A percentile compares a stretch with the other conserved stretches of the same genome.
Evolutionary conservation across 2,888 invertebrate genomes (phyloP).

Genomic region (Silvanus unidentatus): DNA sequence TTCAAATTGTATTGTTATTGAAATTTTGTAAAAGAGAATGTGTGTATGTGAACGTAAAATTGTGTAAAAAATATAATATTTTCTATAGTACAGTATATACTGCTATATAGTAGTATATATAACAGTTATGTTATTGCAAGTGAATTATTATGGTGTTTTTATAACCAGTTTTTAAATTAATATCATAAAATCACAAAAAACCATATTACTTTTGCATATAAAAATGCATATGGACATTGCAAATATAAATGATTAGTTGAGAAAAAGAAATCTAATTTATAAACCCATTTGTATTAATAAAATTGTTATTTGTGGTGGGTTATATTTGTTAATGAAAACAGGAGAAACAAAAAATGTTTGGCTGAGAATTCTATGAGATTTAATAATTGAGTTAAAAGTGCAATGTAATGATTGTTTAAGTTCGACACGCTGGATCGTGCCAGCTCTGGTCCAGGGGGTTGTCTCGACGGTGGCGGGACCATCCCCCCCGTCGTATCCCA

Average conservation of each 20-base stretch:
- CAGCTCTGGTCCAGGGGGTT: conserved; percentile 61
- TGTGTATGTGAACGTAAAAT: background rate
- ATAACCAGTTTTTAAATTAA: no score
- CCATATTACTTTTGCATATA: background rate
- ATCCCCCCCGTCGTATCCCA: conserved; percentile 58
- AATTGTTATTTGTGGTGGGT: background rate
- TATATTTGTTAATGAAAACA: conserved; percentile 3
- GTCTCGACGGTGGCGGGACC: conserved; percentile 70
- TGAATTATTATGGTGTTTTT: no score
- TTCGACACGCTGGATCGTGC: conserved; percentile 47
- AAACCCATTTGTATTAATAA: background rate
- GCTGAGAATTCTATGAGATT: background rate
- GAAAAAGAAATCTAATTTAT: background rate
- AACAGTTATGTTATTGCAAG: no score
- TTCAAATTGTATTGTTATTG: conserved; percentile 24
- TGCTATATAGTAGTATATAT: background rate
- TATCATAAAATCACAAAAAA: background rate
- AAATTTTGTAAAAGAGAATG: conserved; percentile 8
- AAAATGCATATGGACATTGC: conserved; percentile 1
- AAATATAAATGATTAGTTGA: background rate
- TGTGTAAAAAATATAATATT: background rate
- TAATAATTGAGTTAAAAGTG: conserved; percentile 17
- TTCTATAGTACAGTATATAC: background rate
- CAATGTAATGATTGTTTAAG: conserved; percentile 35
- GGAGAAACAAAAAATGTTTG: background rate